Evolutionary conservation across 2,113 vertebrate species (phyloP).

Genomic region (Dicrurus megarhynchus): DNA sequence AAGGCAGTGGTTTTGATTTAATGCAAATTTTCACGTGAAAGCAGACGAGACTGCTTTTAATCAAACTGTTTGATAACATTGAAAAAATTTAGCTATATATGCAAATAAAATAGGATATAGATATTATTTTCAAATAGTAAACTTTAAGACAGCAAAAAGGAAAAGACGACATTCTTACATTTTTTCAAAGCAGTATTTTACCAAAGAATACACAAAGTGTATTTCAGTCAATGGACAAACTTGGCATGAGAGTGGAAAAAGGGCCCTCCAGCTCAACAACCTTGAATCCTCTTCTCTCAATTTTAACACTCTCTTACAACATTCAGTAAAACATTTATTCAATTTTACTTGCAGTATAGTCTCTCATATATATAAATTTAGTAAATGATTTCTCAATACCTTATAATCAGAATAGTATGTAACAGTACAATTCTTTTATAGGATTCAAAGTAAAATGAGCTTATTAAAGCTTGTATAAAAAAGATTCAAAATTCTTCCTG

Average conservation of each 20-base stretch:
- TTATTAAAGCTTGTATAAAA: background rate
- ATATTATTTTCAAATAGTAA: background rate
- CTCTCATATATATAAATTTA: background rate
- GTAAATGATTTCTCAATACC: background rate
- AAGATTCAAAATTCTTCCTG: background rate
- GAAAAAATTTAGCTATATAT: background rate
- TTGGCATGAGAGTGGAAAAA: background rate
- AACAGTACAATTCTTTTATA: background rate
- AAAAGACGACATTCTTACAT: background rate
- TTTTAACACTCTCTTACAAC: background rate
- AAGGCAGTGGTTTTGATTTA: background rate
- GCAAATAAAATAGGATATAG: background rate
- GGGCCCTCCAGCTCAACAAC: rapidly evolving
- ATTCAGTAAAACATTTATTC: background rate
- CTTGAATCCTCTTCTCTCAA: background rate
- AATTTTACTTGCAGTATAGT: background rate
- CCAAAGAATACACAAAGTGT: background rate
- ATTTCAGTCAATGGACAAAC: background rate
- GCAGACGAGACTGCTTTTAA: background rate
- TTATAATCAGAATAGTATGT: background rate
- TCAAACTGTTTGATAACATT: background rate
- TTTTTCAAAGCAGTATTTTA: background rate
- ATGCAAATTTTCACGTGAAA: background rate
- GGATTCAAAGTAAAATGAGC: background rate
- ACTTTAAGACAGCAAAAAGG: background rate